Percentiles rank a stretch among this genome's conserved stretches.
Evolutionary conservation across 2,797 vertebrate genomes (phyloP).

Genomic region (Sphaeramia orbicularis): DNA sequence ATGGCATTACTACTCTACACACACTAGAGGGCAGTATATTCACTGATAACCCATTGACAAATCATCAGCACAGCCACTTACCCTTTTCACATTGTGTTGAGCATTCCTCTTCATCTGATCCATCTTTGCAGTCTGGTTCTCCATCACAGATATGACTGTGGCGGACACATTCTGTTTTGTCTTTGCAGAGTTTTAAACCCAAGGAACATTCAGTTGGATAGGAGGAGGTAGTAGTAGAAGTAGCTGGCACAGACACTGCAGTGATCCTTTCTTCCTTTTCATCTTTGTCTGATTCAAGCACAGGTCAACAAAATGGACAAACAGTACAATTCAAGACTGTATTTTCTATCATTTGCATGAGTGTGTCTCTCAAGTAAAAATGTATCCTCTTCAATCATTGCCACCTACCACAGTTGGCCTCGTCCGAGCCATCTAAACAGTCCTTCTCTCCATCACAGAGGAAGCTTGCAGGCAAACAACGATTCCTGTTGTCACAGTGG

Average conservation of each 20-base stretch:
- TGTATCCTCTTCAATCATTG: constrained; percentile 8
- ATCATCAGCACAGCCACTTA: constrained; percentile 32
- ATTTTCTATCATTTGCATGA: not conserved
- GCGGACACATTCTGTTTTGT: constrained; percentile 82
- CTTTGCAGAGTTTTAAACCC: constrained; percentile 78
- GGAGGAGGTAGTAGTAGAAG: constrained; percentile 44
- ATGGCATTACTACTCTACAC: accelerated
- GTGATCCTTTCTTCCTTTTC: not conserved
- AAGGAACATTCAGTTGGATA: constrained; percentile 67
- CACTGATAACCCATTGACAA: not conserved
- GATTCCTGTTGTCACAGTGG: constrained; percentile 81
- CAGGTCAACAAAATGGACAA: not conserved
- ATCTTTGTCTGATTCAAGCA: constrained; percentile 17
- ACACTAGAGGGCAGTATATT: constrained; percentile 38
- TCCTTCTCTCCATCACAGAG: constrained; percentile 87
- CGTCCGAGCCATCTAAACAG: constrained; percentile 87
- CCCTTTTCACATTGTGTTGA: constrained; percentile 64
- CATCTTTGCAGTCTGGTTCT: constrained; percentile 88
- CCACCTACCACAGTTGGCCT: constrained; percentile 86
- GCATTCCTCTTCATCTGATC: constrained; percentile 89
- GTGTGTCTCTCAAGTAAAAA: not conserved
- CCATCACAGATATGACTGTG: constrained; percentile 88
- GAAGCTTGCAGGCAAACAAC: constrained; percentile 85
- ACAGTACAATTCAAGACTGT: not conserved
- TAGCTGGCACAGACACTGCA: not conserved